Conservation (phyloP, 2,888 invertebrate genomes). For the Pachydiplax longipennis region DNA sequence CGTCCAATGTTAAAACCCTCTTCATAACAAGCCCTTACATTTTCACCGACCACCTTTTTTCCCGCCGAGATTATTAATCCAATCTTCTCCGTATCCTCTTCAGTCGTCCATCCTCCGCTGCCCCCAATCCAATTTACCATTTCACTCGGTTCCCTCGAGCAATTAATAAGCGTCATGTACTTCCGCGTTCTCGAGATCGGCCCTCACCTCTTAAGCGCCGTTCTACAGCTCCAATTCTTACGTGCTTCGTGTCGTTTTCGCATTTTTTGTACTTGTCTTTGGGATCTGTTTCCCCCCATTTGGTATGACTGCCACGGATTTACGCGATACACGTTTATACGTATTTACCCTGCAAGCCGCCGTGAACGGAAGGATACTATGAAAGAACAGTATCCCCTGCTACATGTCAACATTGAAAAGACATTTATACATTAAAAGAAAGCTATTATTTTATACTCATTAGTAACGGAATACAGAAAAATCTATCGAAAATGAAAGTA, state of each 20-base stretch:
- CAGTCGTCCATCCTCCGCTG: not conserved
- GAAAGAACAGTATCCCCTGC: too few species aligned
- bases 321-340: too few species aligned
- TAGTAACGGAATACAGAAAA: too few species aligned
- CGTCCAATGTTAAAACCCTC: not conserved
- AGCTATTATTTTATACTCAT: too few species aligned
- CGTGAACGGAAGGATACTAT: too few species aligned
- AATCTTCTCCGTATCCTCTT: not conserved
- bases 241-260: not conserved
- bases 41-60: not conserved
- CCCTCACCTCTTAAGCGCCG: not conserved
- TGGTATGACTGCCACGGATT: too few species aligned
- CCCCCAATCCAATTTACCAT: slow-evolving; percentile 31
- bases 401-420: too few species aligned
- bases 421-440: too few species aligned
- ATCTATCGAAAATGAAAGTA: too few species aligned
- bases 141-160: slow-evolving; percentile 7
- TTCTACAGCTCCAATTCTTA: not conserved
- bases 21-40: not conserved
- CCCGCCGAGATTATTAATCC: slow-evolving; percentile 26
- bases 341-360: too few species aligned
- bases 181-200: slow-evolving; percentile 7
- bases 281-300: too few species aligned
- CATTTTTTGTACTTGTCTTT: not conserved
- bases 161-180: slow-evolving; percentile 15